Conservation (phyloP, 30 jellyfish, hydroid and myxozoan species). For the Morbakka virulenta region DNA sequence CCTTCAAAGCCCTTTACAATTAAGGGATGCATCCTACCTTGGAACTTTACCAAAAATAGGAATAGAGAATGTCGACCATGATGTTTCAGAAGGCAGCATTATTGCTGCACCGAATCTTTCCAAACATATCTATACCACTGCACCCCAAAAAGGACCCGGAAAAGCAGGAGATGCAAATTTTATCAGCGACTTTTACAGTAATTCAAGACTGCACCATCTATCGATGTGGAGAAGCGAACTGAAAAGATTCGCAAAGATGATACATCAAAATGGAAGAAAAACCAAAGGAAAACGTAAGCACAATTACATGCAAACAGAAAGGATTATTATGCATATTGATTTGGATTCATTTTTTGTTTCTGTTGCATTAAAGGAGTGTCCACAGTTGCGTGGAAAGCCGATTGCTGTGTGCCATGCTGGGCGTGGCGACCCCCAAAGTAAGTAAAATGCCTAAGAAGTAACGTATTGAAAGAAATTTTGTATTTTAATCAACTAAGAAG, state of each 20-base stretch:
- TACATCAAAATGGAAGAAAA: constrained; percentile 26
- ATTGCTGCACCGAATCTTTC: constrained; percentile 39
- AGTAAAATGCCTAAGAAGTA: too few species aligned
- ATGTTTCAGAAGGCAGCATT: too few species aligned
- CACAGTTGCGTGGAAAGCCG: constrained; percentile 82
- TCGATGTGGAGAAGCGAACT: constrained; percentile 95
- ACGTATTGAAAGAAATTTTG: too few species aligned
- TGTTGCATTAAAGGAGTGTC: constrained; percentile 81
- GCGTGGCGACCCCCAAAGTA: too few species aligned
- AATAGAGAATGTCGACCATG: too few species aligned
- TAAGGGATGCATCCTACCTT: too few species aligned
- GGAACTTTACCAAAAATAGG: too few species aligned
- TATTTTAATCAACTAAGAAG: too few species aligned
- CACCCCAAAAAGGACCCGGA: constrained; percentile 44
- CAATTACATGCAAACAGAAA: not conserved
- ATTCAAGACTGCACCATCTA: constrained; percentile 93
- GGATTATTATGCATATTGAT: constrained; percentile 82
- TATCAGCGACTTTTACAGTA: constrained; percentile 80
- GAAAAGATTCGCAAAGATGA: constrained; percentile 68
- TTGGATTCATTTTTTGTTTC: constrained; percentile 96
- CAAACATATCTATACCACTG: constrained; percentile 57
- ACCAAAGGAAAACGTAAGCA: constrained; percentile 8
- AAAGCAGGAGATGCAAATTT: constrained; percentile 92
- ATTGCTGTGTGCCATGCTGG: constrained; percentile 96
- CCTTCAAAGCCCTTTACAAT: too few species aligned